Conservation (phyloP, 1,140 invertebrate genomes). For the Phthorimaea operculella region DNA sequence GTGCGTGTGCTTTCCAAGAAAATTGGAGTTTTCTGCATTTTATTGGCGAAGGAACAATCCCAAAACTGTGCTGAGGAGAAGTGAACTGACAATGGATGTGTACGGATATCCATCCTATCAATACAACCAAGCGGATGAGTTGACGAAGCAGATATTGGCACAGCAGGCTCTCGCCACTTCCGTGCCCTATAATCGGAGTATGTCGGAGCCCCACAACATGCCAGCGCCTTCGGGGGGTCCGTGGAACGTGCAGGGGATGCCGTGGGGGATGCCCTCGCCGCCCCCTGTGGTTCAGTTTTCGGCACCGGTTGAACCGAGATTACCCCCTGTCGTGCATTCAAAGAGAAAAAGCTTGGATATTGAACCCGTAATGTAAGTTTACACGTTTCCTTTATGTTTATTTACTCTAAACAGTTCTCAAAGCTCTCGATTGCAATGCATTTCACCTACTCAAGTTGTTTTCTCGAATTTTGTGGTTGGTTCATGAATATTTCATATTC, state of each 20-base stretch:
- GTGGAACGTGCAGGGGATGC: conserved; percentile 54
- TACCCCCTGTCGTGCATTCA: conserved; percentile 36
- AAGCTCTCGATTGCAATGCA: too few relatives aligned
- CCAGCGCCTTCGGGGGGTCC: conserved; percentile 54
- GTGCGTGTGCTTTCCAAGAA: conserved; percentile 2
- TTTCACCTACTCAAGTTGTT: too few relatives aligned
- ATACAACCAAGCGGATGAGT: conserved; percentile 49
- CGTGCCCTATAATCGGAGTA: conserved; percentile 20
- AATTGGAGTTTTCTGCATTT: neutral
- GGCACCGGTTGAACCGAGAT: conserved; percentile 25
- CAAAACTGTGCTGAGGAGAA: neutral
- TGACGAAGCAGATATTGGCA: conserved; percentile 50
- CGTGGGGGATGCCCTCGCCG: conserved; percentile 55
- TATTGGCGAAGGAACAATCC: neutral
- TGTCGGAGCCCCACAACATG: conserved; percentile 42
- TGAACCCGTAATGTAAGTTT: conserved; percentile 53
- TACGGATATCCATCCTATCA: conserved; percentile 44
- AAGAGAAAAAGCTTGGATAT: conserved; percentile 56
- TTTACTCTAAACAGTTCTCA: too few relatives aligned
- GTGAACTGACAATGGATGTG: conserved; percentile 42
- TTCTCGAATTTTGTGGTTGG: too few relatives aligned
- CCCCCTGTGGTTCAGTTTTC: conserved; percentile 59
- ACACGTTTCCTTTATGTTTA: neutral
- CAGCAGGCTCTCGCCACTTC: conserved; percentile 38
- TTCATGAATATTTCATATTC: too few relatives aligned